Conservation (phyloP, 2,888 invertebrate species). For the Priocnemis perturbator region DNA sequence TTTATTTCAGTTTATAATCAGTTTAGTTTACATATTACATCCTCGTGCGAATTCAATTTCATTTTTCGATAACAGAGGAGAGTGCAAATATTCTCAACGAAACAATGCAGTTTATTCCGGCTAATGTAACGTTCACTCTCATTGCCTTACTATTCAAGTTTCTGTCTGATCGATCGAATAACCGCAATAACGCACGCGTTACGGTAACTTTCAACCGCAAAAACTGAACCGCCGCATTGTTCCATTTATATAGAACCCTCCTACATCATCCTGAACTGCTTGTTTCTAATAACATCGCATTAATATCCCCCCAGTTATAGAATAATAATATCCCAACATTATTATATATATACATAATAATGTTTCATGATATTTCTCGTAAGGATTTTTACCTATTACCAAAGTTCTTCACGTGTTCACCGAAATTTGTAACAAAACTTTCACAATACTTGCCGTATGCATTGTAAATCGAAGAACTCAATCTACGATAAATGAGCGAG, state of each 20-base stretch:
- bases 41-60: too few species aligned
- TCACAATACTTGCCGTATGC: too few species aligned
- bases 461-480: neutral
- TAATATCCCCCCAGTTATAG: too few species aligned
- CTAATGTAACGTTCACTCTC: neutral
- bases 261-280: neutral
- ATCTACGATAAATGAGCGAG: neutral
- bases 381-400: too few species aligned
- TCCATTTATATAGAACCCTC: neutral
- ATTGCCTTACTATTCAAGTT: neutral
- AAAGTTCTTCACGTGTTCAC: too few species aligned
- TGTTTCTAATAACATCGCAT: neutral
- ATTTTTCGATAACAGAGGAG: constrained; percentile 13
- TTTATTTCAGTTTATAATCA: too few species aligned
- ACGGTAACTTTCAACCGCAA: constrained; percentile 1
- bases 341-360: too few species aligned
- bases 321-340: too few species aligned
- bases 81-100: constrained; percentile 27
- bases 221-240: neutral
- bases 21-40: too few species aligned
- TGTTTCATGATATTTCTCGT: too few species aligned
- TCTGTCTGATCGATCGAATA: neutral
- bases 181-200: constrained; percentile 5
- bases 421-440: neutral
- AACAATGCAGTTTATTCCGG: neutral